Evolutionary conservation across 1,140 invertebrate genomes (phyloP).

Genomic region (Mylabris phalerata): DNA sequence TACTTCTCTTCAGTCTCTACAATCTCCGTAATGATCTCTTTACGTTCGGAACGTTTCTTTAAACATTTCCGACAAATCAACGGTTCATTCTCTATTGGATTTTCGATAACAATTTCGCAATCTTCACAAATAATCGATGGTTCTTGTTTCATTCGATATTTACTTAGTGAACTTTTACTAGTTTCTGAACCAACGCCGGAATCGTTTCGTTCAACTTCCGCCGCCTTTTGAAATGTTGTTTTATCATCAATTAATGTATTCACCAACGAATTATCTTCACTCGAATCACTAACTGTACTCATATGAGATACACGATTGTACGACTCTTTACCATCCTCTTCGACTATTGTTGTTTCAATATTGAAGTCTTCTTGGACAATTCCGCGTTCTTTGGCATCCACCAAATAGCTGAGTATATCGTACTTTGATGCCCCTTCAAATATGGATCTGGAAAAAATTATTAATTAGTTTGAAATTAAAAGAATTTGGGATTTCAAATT

Average conservation of each 20-base stretch:
- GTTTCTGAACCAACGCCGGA: constrained; percentile 91
- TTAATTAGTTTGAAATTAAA: constrained; percentile 8
- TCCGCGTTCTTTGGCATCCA: constrained; percentile 73
- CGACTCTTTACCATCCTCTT: constrained; percentile 49
- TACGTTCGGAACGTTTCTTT: constrained; percentile 80
- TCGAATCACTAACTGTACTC: constrained; percentile 59
- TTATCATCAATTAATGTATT: constrained; percentile 48
- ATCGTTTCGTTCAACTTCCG: constrained; percentile 81
- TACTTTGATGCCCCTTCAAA: constrained; percentile 82
- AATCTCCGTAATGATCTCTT: constrained; percentile 92
- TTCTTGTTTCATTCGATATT: constrained; percentile 51
- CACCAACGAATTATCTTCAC: constrained; percentile 59
- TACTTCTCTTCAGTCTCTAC: constrained; percentile 96
- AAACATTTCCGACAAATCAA: constrained; percentile 81
- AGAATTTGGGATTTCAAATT: constrained; percentile 11
- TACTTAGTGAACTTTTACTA: constrained; percentile 74
- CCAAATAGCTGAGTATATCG: constrained; percentile 80
- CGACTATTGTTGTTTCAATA: constrained; percentile 47
- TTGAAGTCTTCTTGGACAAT: constrained; percentile 56
- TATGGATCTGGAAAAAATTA: constrained; percentile 51
- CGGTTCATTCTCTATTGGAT: constrained; percentile 59
- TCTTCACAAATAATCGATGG: constrained; percentile 62
- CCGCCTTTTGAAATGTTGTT: constrained; percentile 44
- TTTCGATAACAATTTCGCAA: constrained; percentile 66
- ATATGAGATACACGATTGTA: constrained; percentile 48